Base-by-base conservation (phyloP, 2,888 invertebrate genomes). In the Nymphalis urticae region DNA sequence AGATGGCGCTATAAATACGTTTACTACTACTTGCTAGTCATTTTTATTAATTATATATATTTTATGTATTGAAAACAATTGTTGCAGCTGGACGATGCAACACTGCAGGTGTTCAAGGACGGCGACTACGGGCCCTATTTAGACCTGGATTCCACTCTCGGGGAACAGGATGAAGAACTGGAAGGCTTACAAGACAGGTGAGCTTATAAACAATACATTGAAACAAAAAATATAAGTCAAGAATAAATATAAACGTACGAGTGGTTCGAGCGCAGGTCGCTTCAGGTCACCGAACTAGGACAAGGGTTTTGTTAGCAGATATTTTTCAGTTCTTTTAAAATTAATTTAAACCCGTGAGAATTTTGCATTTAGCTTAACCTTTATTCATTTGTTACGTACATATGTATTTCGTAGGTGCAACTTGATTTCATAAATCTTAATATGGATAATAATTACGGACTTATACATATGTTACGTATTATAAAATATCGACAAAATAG, bases 71-170 rank as follows among this genome's bases (percentile, higher is more conserved):
- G 13, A 58, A 13, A 58, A 53, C 78, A 75, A 76, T 86, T 87
- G 83, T 96, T 96, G 47, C 95, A 99, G 99, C 94, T 99, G 92
- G 99, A 99, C 86, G 99, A 99, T 93, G 97, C 98, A 72, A 97
- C 98, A 42, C 94, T 99, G 74, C 99, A 99, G 93, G 95, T 99
- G 75, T 99, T 98, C 93, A 97, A 96, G 92, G 98, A 98, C 92
- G 98, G 98, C 71, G 99, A 99, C 92, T 98, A 97, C 90, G 98
- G 98, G 64, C 96, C 98, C 67, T 99, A 99, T 92, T 94, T 99
- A 92, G 99, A 99, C 92, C 94, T 98, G 89, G 99, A 99, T 87
- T 97, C 98, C 66, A 97, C 98, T 71, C 95, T 99, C 80, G 97
- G 96, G 80, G 99, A 99, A 88, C 99, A 99, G 87, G 96, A 97